Base-by-base conservation (phyloP, 2,113 vertebrate species). In the Pseudorectes ferrugineus region DNA sequence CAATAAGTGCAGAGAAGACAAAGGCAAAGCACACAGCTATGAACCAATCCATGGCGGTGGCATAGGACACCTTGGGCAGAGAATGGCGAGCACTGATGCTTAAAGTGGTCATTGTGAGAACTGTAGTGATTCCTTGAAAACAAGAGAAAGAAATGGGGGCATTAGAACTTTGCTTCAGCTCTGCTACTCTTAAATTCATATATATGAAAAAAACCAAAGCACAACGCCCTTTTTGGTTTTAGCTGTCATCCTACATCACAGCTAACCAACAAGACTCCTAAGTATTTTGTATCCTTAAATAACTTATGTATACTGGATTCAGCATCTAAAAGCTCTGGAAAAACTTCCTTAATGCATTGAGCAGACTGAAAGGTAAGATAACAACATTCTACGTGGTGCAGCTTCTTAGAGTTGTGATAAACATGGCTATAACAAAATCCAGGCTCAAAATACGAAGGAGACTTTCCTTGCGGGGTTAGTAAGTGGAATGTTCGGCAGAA, bases 31-130 rank as follows among this genome's bases (percentile, higher is more conserved):
- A 99, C 55, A 99, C 99, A 2, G 99, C 99, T 40, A 99, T 99
- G 97, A 99, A 99, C 99, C 99, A 99, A 66, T 99, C 99, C 99
- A 99, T 99, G 95, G 99, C 99, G 0, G 99, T 99, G 35, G 99
- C 99, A 7, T 99, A 99, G 19, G 99, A 99, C 78, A 99, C 99
- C 96, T 99, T 99, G 25, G 99, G 99, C 58, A 99, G 97, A 13
- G 99, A 99, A 93, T 99, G 99, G 45, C 99, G 98, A 29, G 99
- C 99, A 4, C 99, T 99, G 97, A 99, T 99, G 75, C 99, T 99
- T 66, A 99, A 86, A 2, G 99, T 99, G 55, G 99, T 99, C 99
- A 99, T 99, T 11, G 99, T 99, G 79, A 99, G 95, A 68, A 99
- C 99, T 18, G 99, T 99, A 40, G 99, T 99, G 96, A 99, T 99